Evolutionary conservation across 1,140 invertebrate genomes (phyloP), one percentile per base, ranked within the genome.

Genomic region (Oryzaephilus surinamensis): DNA sequence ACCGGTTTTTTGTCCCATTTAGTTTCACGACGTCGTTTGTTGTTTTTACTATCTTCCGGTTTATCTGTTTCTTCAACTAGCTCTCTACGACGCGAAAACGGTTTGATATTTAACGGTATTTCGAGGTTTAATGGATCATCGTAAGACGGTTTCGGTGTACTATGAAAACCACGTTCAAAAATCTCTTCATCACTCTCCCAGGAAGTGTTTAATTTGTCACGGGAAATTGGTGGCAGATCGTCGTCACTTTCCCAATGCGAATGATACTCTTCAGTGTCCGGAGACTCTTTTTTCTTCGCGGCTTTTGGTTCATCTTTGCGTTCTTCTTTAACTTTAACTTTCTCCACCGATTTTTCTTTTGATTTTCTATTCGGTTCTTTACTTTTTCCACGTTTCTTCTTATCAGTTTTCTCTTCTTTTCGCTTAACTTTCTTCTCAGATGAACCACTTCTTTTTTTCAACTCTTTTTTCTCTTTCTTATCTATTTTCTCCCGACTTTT

Each of bases 121-220:
- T 61, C 54, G 4, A 55, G 26, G 19, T 30, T 29, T 13, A 19
- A 1, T 29, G 23, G 27, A 33, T 30, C 10, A 19, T 29, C 21
- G 8, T 32, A 6, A 16, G 15, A 28, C 13, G 18, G 16, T 35
- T 38, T 46, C 16, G 20, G 23, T 7, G 11, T 13, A 17, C 28
- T 38, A 34, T 16, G 39, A 15, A 7, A 23, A 5, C 5, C 15
- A 13, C 29, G 32, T 26, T 43, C 32, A 18, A 42, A 43, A 11
- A 44, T 13, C 18, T 57, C 55, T n/a, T 58, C 55, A 16, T 59
- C 57, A 32, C 52, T 57, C 36, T 61, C 55, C 56, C 56, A 58
- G 2, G 48, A 52, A 15, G 27, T 42, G 27, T 51, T 51, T 7
- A 35, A 8, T 24, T 41, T 40, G 34, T 23, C 24, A n/a, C 13